These are phyloP conservation scores for Triplophysa yarkandensis DNA, from an alignment of 2,797 vertebrate species.

Conservation along the genomic window DNA sequence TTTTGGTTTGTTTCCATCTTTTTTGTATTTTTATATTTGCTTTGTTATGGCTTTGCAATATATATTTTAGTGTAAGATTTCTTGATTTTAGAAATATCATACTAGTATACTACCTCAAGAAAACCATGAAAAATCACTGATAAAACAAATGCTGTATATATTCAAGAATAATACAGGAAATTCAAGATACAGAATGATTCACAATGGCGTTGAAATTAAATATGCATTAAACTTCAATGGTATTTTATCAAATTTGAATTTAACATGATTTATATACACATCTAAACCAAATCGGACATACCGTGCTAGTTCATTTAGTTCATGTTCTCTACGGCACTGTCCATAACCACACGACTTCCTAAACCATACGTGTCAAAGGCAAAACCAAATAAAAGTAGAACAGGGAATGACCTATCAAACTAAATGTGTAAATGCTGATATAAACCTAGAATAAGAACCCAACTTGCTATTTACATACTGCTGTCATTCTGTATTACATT, in stretches of 20 bases:
- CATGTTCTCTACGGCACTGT: not conserved
- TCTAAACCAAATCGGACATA: not conserved
- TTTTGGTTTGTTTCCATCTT: too few relatives aligned
- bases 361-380: not conserved
- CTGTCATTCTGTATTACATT: not conserved
- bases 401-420: not conserved
- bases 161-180: not conserved
- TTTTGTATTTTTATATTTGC: too few relatives aligned
- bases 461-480: not conserved
- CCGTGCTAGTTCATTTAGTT: not conserved
- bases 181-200: not conserved
- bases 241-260: not conserved
- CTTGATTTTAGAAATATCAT: not conserved
- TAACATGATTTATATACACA: not conserved
- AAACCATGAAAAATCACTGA: not conserved
- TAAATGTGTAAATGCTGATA: not conserved
- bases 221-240: constrained; percentile 6
- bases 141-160: too few relatives aligned
- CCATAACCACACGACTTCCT: not conserved
- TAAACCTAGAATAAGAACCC: not conserved
- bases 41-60: too few relatives aligned
- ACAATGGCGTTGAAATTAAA: not conserved
- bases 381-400: not conserved
- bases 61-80: not conserved
- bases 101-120: not conserved